Evolutionary conservation across 1,140 invertebrate species (phyloP), one percentile per base, ranked within the genome.

Genomic region (Papilio helenus): DNA sequence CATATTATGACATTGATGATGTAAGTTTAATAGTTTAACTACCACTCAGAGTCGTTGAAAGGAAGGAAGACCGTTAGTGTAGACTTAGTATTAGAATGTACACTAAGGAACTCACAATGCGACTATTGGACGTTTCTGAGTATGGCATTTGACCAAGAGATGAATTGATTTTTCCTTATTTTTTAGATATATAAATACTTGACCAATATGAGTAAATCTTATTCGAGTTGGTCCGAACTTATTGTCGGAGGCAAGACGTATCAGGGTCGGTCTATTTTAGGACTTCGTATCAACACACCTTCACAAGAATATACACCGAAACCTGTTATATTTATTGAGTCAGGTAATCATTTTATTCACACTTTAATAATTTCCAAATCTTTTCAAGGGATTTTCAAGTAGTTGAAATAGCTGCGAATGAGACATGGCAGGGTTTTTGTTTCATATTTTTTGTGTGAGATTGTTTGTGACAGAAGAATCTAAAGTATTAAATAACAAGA

Each of bases 281-380:
- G 92, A 0, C 73, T 94, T 0, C 81, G 92, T 16, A 93, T 94
- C 23, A 90, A 90, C 58, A 90, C 90, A 0, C 91, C 89, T 0
- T 72, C 74, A 7, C 79, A 79, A 7, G 78, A 79, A 0, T 80
- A 81, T 26, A 72, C 82, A 23, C 61, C 80, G 3, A 94, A 94
- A 79, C 90, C 91, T 4, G 89, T 92, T 0, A 86, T 94, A 23
- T 92, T 94, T 55, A 92, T 93, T 26, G 92, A 94, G 85, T 92
- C 92, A 79, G 91, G 92, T 90, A 84, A 79, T 44, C 44, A 79
- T 51, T 65, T 12, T 80, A 23, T n/a, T 79, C n/a, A 4, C 4
- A 34, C 4, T 34, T 34, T 34, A 34, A 34, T 34, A 34, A 34
- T 34, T 34, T 34, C 2, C 2, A 34, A 34, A 4, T 34, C 34